A percentile compares a stretch with the other conserved stretches of the same genome.
These are phyloP conservation scores for Andricus curvator DNA, from an alignment of 2,888 invertebrate species.

Conservation along the genomic window DNA sequence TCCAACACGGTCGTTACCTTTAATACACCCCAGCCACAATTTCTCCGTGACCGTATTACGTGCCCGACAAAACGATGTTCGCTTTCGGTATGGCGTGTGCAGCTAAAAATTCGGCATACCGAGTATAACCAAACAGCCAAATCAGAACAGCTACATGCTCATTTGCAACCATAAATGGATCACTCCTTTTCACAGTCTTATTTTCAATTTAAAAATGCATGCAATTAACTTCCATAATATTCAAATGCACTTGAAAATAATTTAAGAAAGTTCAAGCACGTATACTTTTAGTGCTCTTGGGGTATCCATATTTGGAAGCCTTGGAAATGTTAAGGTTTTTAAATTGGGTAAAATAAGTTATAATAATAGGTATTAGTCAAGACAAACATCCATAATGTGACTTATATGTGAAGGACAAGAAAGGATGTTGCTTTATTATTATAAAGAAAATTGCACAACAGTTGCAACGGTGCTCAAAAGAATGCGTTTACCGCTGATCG, in stretches of 20 bases:
- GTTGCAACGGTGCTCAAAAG: conserved; percentile 9
- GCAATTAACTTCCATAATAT: conserved; percentile 22
- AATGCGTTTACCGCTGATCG: conserved; percentile 28
- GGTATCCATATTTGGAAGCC: not conserved
- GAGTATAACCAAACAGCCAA: conserved; percentile 8
- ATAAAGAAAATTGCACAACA: conserved; percentile 7
- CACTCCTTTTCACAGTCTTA: conserved; percentile 10
- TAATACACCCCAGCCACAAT: conserved; percentile 18
- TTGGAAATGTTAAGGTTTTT: not conserved
- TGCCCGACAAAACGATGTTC: conserved; percentile 32
- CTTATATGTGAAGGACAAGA: not conserved
- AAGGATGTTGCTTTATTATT: not conserved
- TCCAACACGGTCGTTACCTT: conserved; percentile 33
- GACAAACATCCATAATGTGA: not conserved
- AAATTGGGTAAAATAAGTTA: not conserved
- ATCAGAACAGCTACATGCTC: conserved; percentile 19
- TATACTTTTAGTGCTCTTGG: not conserved
- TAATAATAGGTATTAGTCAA: not conserved
- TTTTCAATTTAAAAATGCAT: conserved; percentile 1
- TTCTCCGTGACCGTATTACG: conserved; percentile 33
- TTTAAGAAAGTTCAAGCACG: not conserved
- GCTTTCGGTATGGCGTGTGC: conserved; percentile 39
- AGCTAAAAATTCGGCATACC: conserved; percentile 26
- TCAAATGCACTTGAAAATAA: conserved; percentile 6
- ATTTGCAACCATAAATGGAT: conserved; percentile 24